phyloP scores from a whole-genome alignment of 1,140 invertebrate species.

The Papilio polytes region DNA sequence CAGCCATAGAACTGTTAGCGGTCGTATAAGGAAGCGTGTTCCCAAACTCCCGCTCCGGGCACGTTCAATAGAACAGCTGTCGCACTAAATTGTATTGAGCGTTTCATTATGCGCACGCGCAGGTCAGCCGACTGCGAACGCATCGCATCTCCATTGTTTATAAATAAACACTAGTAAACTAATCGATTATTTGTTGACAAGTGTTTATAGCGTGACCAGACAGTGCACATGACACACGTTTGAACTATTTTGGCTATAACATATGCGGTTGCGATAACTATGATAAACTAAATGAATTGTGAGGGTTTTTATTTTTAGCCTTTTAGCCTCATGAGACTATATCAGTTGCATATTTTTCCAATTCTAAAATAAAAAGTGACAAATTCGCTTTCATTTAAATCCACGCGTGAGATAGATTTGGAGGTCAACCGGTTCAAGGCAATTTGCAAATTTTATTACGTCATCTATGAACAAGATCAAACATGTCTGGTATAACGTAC shows the following conservation, averaged over 20 bases:
- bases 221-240: neutral
- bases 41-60: conserved; percentile 11
- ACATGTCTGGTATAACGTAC: conserved; percentile 39
- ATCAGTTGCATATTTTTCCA: neutral
- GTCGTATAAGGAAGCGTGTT: conserved; percentile 30
- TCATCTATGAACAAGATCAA: conserved; percentile 38
- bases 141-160: conserved; percentile 29
- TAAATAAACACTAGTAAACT: conserved; percentile 34
- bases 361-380: neutral
- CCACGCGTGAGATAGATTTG: conserved; percentile 42
- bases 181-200: conserved; percentile 26
- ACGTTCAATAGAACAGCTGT: conserved; percentile 36
- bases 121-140: conserved; percentile 17
- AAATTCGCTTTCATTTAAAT: conserved; percentile 49
- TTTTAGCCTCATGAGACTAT: too few relatives aligned
- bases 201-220: conserved; percentile 7
- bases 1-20: conserved; percentile 30
- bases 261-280: neutral
- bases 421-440: conserved; percentile 53
- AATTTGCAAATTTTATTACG: conserved; percentile 47
- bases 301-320: neutral
- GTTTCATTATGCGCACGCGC: conserved; percentile 35
- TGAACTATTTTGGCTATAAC: neutral
- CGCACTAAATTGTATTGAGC: conserved; percentile 20
- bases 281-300: neutral